Evolutionary conservation across 1,140 invertebrate genomes (phyloP), one percentile per base, ranked within the genome.

Genomic region (Drosophila oshimai): DNA sequence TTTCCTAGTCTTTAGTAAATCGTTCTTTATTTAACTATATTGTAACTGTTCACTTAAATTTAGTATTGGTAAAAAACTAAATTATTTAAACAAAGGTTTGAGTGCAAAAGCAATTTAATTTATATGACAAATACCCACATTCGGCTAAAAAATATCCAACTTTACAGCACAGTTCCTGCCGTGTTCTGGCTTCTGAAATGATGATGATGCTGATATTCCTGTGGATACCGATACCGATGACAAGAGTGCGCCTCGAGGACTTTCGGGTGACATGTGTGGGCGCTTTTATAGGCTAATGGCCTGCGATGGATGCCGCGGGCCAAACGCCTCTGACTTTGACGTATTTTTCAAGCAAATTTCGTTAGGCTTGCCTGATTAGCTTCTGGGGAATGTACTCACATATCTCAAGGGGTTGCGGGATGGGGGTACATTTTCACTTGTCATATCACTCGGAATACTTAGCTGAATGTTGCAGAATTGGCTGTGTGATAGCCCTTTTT

Each of bases 331-430:
- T 79, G 74, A 84, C 79, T 84, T 79, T 78, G 70, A 67, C 58
- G 55, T 50, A 78, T 84, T 83, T 74, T 55, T 24, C 13, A 24
- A 29, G 62, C 34, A 83, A 73, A 77, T 70, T 78, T 70, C 41
- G 57, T 58, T 58, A 74, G 69, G 39, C 62, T 62, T 74, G 79
- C 74, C 57, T 73, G 77, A 81, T 81, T 81, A 81, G 54, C 67
- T 74, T 70, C 28, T 18, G 34, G 34, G 31, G 37, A 51, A 71
- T 71, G 20, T 18, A 28, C n/a, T 47, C 4, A 12, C 9, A 9
- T 20, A 13, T 26, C 26, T 15, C 20, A 12, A 0, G 17, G 12
- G 39, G 18, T 2, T 22, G 39, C 6, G 28, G 33, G 24, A 10
- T n/a, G n/a, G n/a, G n/a, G n/a, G n/a, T n/a, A n/a, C n/a, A n/a